These are phyloP conservation scores for Crossaster papposus DNA, from an alignment of 53 echinoderm and acorn worm species.

Conservation along the genomic window DNA sequence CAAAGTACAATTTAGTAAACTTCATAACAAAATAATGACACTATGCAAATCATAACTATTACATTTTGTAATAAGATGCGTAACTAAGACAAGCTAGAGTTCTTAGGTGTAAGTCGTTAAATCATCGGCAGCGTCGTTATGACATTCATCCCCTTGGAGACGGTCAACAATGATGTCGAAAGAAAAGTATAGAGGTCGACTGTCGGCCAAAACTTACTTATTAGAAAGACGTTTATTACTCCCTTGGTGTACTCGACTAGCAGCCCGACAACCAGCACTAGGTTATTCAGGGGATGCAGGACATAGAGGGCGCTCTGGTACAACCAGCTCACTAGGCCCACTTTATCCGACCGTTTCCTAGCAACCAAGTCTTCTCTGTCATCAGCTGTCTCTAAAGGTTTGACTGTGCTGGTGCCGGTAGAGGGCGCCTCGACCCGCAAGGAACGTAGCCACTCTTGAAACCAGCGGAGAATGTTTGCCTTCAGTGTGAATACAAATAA, in stretches of 20 bases:
- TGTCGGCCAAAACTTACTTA: too few relatives aligned
- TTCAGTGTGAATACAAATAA: neutral
- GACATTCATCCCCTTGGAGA: neutral
- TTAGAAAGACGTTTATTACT: neutral
- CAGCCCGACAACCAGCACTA: neutral
- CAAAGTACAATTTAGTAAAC: too few relatives aligned
- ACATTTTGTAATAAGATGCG: too few relatives aligned
- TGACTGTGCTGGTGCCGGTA: neutral
- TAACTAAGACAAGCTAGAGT: too few relatives aligned
- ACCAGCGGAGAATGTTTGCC: neutral
- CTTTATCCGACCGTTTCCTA: conserved; percentile 11
- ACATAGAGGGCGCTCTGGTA: conserved; percentile 33
- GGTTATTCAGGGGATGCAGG: neutral
- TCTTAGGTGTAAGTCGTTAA: too few relatives aligned
- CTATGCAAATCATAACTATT: too few relatives aligned
- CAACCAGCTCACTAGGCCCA: neutral
- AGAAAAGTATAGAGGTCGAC: neutral
- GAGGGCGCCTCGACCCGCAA: conserved; percentile 20
- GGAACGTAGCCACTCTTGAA: neutral
- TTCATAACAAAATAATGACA: too few relatives aligned
- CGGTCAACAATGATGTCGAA: neutral
- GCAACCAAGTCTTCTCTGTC: conserved; percentile 4
- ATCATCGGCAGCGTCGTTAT: too few relatives aligned
- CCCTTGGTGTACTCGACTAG: neutral
- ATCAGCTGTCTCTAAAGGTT: too few relatives aligned